Conservation (phyloP, 2,888 invertebrate genomes). For the Cerastis rubricosa region DNA sequence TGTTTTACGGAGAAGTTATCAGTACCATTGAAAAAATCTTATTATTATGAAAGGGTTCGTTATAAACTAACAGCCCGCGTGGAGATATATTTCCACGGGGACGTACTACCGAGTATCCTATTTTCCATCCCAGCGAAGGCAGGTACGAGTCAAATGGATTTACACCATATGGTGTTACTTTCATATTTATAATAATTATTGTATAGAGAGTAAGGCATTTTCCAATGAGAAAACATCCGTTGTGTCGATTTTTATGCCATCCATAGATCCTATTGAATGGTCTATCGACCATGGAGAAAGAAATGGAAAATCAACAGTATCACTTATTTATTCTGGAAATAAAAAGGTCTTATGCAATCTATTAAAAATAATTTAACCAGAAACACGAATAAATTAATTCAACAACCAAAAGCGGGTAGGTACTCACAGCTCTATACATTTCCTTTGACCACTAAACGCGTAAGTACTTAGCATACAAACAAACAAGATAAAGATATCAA, state of each 20-base stretch:
- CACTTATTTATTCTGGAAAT: not conserved
- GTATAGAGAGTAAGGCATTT: not conserved
- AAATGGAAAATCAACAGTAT: not conserved
- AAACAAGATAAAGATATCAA: constrained; percentile 81
- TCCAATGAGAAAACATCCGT: not conserved
- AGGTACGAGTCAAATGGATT: not conserved
- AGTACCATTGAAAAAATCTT: not conserved
- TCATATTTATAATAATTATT: not conserved
- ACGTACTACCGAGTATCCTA: not conserved
- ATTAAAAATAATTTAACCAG: not conserved
- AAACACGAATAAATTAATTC: not conserved
- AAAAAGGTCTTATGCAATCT: not conserved
- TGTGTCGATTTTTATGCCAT: not conserved
- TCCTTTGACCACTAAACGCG: constrained; percentile 67
- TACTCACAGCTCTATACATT: constrained; percentile 68
- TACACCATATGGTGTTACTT: not conserved
- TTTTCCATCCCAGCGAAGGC: not conserved
- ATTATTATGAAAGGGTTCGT: not conserved
- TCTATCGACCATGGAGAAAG: not conserved
- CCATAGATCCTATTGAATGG: no score
- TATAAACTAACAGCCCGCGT: not conserved
- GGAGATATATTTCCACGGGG: not conserved
- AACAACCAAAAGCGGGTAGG: not conserved
- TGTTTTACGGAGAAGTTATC: not conserved
- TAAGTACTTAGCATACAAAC: constrained; percentile 76